Base-by-base conservation (phyloP, 1,140 invertebrate species). In the Drosophila littoralis region DNA sequence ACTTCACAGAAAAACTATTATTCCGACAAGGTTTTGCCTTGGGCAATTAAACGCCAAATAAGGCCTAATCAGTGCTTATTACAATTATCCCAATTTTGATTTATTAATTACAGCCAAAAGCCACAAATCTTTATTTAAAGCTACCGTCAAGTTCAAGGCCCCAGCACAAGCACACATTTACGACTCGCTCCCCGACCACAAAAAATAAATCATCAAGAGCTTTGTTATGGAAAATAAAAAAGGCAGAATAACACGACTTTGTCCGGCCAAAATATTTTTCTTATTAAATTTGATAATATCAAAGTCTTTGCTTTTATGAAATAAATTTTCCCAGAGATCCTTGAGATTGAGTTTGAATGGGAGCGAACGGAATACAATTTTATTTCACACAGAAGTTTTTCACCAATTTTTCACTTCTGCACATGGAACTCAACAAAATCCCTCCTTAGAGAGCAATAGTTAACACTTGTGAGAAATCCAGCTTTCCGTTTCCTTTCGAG, bases 71-170 rank as follows among this genome's bases (percentile, higher is more conserved):
- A 40, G 57, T 12, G 64, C 42, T 54, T 38, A 55, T 55, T 60
- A 68, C 28, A 22, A 9, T 55, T 57, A 63, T 45, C 22, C 68
- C 22, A 45, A 55, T 38, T 50, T 57, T 68, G 50, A 61, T 54
- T 74, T 61, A 74, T 68, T 67, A 68, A 73, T 73, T 68, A 45
- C 48, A n/a, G 12, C 38, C 54, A 36, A 54, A 46, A 67, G n/a
- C 10, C 15, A 63, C 33, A 46, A 48, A 13, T 13, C n/a, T 36
- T 66, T 67, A 68, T 60, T 55, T 73, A 48, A 17, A 35, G 43
- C 57, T 22, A 52, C 57, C 45, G 52, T 45, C 63, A 68, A 46
- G 64, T 68, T 60, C 50, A 61, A 73, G 22, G 64, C 33, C 28
- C 22, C 13, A 50, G 28, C 67, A 50, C 13, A 38, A 35, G 6